Evolutionary conservation across 2,113 vertebrate species (phyloP).

Genomic region (Brevimyrus niger): DNA sequence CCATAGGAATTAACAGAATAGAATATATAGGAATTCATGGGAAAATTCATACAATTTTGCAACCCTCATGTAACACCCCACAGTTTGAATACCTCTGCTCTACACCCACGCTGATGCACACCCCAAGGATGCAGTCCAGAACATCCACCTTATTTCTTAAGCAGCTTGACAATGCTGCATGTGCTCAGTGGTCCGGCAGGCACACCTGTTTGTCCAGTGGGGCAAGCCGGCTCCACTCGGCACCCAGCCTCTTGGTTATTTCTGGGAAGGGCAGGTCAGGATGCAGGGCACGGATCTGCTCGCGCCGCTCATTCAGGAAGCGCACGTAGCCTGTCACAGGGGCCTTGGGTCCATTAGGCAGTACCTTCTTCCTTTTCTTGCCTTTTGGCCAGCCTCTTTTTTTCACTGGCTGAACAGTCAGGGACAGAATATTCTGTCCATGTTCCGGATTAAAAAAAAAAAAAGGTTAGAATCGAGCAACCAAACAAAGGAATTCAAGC

Average conservation of each 20-base stretch:
- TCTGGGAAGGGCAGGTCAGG: slow-evolving; percentile 91
- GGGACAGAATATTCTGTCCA: slow-evolving; percentile 13
- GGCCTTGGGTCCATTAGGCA: slow-evolving; percentile 93
- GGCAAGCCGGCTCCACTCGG: slow-evolving; percentile 89
- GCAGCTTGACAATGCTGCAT: neutral
- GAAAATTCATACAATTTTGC: no score
- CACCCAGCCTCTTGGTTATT: slow-evolving; percentile 93
- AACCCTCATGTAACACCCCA: neutral
- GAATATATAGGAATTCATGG: no score
- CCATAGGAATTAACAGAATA: no score
- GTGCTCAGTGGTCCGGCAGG: neutral
- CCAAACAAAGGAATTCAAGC: neutral
- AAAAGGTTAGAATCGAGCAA: neutral
- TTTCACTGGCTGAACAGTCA: slow-evolving; percentile 72
- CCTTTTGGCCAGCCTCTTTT: slow-evolving; percentile 97
- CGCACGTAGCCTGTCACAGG: slow-evolving; percentile 89
- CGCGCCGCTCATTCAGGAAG: slow-evolving; percentile 86
- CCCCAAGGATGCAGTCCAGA: neutral
- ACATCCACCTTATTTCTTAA: neutral
- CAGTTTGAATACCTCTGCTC: neutral
- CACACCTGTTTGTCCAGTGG: slow-evolving; percentile 78
- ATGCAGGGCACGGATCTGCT: slow-evolving; percentile 83
- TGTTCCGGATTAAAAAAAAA: slow-evolving; percentile 1
- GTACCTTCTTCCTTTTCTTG: slow-evolving; percentile 96
- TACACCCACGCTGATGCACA: neutral